Conservation (phyloP, 2,113 vertebrate genomes). For the Cyanoderma ruficeps region DNA sequence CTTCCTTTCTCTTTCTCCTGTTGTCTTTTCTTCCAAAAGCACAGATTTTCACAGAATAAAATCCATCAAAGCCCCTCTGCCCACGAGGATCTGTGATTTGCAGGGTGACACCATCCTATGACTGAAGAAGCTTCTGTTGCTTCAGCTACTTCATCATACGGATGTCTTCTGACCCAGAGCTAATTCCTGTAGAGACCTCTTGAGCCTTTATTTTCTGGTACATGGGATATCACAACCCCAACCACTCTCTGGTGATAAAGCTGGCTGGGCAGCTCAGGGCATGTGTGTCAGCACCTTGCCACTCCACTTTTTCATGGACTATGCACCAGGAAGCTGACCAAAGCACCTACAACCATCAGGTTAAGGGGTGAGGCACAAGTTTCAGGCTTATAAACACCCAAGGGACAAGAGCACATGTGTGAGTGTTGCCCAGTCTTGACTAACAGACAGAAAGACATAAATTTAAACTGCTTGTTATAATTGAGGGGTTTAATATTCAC, state of each 20-base stretch:
- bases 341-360: background rate
- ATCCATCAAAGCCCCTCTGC: background rate
- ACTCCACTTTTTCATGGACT: background rate
- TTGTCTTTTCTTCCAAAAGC: background rate
- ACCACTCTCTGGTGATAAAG: background rate
- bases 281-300: accelerated
- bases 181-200: background rate
- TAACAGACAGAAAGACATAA: background rate
- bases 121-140: background rate
- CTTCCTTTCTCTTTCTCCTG: background rate
- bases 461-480: background rate
- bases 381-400: background rate
- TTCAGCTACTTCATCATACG: background rate
- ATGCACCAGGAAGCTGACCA: background rate
- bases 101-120: background rate
- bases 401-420: background rate
- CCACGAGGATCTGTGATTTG: background rate
- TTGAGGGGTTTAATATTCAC: background rate
- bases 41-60: background rate
- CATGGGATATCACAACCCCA: background rate
- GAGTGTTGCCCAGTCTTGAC: background rate
- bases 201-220: background rate
- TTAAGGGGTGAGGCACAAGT: background rate
- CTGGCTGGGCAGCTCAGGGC: background rate
- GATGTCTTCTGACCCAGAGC: background rate